Conservation (phyloP, 1,140 invertebrate genomes). For the Zaprionus camerounensis region DNA sequence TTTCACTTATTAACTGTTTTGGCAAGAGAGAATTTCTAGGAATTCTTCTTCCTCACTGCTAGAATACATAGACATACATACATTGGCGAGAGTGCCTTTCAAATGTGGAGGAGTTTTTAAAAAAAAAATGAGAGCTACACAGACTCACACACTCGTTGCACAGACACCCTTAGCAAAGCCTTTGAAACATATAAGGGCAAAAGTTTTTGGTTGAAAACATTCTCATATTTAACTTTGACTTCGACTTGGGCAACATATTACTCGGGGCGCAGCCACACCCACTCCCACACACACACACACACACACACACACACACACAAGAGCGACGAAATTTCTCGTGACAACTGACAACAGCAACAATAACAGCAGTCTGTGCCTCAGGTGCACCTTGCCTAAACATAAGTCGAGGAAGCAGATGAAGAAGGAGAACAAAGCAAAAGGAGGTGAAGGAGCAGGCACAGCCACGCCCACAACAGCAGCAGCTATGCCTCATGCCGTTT, state of each 20-base stretch:
- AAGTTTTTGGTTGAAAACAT: conserved; percentile 55
- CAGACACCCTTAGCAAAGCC: conserved; percentile 28
- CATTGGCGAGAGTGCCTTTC: neutral
- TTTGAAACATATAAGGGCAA: conserved; percentile 54
- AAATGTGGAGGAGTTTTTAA: neutral
- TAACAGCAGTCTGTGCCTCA: neutral
- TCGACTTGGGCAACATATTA: conserved; percentile 56
- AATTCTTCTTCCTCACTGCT: neutral
- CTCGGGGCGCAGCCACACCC: conserved; percentile 6
- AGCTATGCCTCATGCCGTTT: neutral
- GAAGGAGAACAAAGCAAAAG: neutral
- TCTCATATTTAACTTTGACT: conserved; percentile 64
- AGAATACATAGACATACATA: neutral
- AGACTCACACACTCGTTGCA: conserved; percentile 10
- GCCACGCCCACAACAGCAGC: neutral
- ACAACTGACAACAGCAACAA: conserved; percentile 4
- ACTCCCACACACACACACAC: neutral
- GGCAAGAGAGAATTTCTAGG: neutral
- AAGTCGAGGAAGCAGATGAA: neutral
- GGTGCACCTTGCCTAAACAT: neutral
- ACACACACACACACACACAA: neutral
- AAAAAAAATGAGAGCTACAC: conserved; percentile 11
- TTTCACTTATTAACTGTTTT: neutral
- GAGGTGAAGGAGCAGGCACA: neutral
- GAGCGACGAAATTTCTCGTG: neutral